phyloP scores from a whole-genome alignment of 1,140 invertebrate genomes.

The Thaumetopoea pityocampa region DNA sequence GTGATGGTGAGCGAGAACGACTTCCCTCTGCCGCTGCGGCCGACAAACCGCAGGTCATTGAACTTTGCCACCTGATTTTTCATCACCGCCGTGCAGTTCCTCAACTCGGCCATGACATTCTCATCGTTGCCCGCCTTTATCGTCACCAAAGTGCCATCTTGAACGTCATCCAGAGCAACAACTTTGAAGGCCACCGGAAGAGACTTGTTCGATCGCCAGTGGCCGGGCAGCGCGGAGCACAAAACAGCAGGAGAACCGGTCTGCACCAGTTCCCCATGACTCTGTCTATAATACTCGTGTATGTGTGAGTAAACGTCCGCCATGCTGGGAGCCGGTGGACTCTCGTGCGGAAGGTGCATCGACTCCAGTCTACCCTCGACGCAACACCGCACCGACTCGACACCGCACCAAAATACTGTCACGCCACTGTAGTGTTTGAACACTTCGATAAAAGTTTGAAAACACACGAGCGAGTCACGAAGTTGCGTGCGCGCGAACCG shows the following conservation, averaged over 20 bases:
- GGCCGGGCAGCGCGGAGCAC: slow-evolving; percentile 91
- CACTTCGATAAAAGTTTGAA: slow-evolving; percentile 55
- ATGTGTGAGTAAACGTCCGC: slow-evolving; percentile 83
- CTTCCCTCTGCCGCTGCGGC: slow-evolving; percentile 95
- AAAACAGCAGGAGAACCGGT: slow-evolving; percentile 94
- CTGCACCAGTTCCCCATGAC: slow-evolving; percentile 91
- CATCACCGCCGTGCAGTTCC: slow-evolving; percentile 95
- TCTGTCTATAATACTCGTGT: slow-evolving; percentile 88
- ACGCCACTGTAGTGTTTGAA: slow-evolving; percentile 49
- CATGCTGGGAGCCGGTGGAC: slow-evolving; percentile 75
- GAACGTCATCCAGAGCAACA: slow-evolving; percentile 92
- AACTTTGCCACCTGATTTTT: slow-evolving; percentile 98
- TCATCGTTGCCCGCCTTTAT: slow-evolving; percentile 97
- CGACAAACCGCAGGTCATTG: slow-evolving; percentile 97
- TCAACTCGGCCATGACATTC: slow-evolving; percentile 95
- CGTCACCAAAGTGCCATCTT: slow-evolving; percentile 95
- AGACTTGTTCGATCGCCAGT: slow-evolving; percentile 98
- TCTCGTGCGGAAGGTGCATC: slow-evolving; percentile 74
- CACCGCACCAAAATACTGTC: slow-evolving; percentile 60
- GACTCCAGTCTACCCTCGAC: slow-evolving; percentile 56
- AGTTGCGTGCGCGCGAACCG: slow-evolving; percentile 37
- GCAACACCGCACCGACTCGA: slow-evolving; percentile 40
- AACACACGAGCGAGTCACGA: slow-evolving; percentile 57
- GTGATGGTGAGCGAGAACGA: slow-evolving; percentile 97
- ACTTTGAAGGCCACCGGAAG: slow-evolving; percentile 95